Percentiles rank a stretch among this genome's conserved stretches.
Evolutionary conservation across 1,140 invertebrate genomes (phyloP).

Genomic region (Oryzaephilus surinamensis): DNA sequence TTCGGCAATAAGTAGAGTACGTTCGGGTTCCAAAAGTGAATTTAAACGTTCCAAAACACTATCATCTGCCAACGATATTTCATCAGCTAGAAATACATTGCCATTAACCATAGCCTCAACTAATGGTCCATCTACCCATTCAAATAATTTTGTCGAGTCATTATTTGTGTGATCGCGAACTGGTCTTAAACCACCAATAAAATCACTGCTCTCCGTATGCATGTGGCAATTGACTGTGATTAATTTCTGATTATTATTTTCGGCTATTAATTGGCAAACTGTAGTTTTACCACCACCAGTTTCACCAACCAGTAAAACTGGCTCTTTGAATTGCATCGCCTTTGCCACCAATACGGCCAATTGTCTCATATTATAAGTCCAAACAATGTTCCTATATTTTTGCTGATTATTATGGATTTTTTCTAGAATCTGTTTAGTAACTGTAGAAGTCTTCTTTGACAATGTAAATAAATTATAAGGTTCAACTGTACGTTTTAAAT

Average conservation of each 20-base stretch:
- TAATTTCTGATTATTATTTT: constrained; percentile 53
- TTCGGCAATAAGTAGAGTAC: constrained; percentile 83
- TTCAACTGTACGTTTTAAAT: constrained; percentile 70
- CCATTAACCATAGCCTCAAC: constrained; percentile 85
- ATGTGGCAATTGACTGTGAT: constrained; percentile 94
- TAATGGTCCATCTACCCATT: constrained; percentile 96
- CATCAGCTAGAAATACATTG: constrained; percentile 87
- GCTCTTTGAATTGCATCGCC: constrained; percentile 85
- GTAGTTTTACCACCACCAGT: constrained; percentile 99
- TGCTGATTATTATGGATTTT: constrained; percentile 46
- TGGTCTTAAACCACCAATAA: constrained; percentile 89
- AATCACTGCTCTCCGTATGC: constrained; percentile 97
- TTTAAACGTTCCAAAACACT: constrained; percentile 97
- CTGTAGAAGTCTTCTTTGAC: constrained; percentile 59
- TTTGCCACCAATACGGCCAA: constrained; percentile 87
- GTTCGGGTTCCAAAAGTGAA: constrained; percentile 85
- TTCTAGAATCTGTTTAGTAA: constrained; percentile 63
- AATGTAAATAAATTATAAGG: constrained; percentile 68
- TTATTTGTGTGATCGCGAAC: constrained; percentile 55
- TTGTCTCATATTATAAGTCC: constrained; percentile 85
- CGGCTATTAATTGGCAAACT: constrained; percentile 80
- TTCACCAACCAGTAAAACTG: constrained; percentile 91
- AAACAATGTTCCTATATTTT: constrained; percentile 75
- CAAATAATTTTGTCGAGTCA: constrained; percentile 63
- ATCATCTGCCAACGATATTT: constrained; percentile 98